These are phyloP conservation scores for Etheostoma perlongum DNA, from an alignment of 2,797 vertebrate species.

Conservation along the genomic window DNA sequence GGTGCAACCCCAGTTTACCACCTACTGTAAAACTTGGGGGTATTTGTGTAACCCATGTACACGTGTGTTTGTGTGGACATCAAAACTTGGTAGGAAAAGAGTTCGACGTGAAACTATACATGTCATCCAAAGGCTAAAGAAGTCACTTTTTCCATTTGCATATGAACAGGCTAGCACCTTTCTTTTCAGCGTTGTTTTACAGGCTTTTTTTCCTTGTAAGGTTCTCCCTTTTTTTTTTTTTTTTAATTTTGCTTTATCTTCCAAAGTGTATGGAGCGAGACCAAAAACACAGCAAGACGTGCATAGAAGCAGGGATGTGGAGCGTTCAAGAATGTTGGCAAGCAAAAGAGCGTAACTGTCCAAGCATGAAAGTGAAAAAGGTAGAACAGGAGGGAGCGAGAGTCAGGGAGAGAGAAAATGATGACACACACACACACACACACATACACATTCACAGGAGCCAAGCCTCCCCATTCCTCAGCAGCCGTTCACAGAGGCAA, in stretches of 20 bases:
- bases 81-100: background rate
- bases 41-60: conserved; percentile 15
- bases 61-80: conserved; percentile 2
- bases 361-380: conserved; percentile 75
- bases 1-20: conserved; percentile 33
- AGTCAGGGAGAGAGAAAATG: conserved; percentile 30
- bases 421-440: conserved; percentile 50
- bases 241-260: conserved; percentile 31
- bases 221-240: conserved; percentile 7
- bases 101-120: background rate
- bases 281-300: conserved; percentile 50
- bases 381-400: conserved; percentile 47
- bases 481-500: conserved; percentile 66
- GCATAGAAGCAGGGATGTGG: conserved; percentile 41
- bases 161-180: background rate
- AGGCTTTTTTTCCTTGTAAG: conserved; percentile 36
- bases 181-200: conserved; percentile 9
- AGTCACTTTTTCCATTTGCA: background rate
- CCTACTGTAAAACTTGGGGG: conserved; percentile 20
- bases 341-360: conserved; percentile 57
- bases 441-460: conserved; percentile 24
- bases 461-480: conserved; percentile 70
- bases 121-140: background rate
- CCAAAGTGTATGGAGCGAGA: conserved; percentile 38
- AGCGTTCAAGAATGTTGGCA: conserved; percentile 69